These are phyloP conservation scores for Amphiduros pacificus DNA, from an alignment of 2,888 invertebrate species.

Conservation along the genomic window DNA sequence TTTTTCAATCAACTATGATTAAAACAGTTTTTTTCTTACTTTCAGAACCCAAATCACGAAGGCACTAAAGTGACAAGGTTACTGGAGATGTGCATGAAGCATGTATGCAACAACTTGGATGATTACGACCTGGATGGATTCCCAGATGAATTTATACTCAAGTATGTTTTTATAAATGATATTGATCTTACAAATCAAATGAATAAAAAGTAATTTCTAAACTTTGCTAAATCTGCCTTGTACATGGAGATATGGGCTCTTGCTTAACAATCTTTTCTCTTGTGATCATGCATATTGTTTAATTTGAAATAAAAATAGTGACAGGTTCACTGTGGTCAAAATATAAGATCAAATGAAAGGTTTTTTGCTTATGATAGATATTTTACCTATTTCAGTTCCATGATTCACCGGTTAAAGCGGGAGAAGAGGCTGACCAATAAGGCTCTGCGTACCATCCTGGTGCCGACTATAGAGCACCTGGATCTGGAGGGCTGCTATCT, in stretches of 20 bases:
- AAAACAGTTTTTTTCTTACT: conserved; percentile 14
- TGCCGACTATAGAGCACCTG: conserved; percentile 42
- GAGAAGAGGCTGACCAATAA: conserved; percentile 42
- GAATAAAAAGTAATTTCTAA: neutral
- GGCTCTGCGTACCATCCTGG: conserved; percentile 37
- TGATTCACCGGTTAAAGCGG: conserved; percentile 44
- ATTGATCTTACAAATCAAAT: neutral
- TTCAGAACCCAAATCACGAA: conserved; percentile 47
- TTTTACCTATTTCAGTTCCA: conserved; percentile 36
- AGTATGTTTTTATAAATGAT: neutral
- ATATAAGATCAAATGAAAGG: no score
- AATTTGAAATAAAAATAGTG: no score
- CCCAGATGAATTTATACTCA: conserved; percentile 34
- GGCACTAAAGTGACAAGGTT: conserved; percentile 43
- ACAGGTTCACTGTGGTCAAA: no score
- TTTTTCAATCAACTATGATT: no score
- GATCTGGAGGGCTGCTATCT: conserved; percentile 45
- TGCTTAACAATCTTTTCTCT: no score
- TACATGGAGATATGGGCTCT: no score
- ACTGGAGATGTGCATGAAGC: conserved; percentile 37
- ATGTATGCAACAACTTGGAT: conserved; percentile 37
- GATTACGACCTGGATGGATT: conserved; percentile 48
- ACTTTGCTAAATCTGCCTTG: no score
- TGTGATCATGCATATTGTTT: no score
- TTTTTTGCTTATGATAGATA: neutral